These are phyloP conservation scores for Rhyacophila evoluta DNA, from an alignment of 2,888 invertebrate species.

Conservation along the genomic window DNA sequence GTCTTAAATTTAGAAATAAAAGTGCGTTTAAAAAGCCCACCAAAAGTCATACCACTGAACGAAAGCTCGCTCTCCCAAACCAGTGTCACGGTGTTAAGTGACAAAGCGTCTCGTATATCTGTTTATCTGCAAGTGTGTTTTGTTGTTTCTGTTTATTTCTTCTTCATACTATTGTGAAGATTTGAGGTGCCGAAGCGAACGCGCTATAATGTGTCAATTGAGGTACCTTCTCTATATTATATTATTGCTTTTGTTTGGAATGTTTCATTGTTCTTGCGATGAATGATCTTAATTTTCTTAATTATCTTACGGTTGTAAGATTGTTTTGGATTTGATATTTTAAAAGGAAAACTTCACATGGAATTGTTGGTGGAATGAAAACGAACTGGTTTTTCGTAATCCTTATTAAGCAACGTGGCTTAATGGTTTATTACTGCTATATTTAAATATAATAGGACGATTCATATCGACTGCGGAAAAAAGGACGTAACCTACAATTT, in stretches of 20 bases:
- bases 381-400: no score
- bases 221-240: not conserved
- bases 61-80: not conserved
- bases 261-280: not conserved
- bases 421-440: no score
- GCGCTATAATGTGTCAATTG: slow-evolving; percentile 7
- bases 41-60: not conserved
- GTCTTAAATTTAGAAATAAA: no score
- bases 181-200: not conserved
- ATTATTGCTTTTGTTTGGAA: not conserved
- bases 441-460: no score
- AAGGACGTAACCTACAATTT: no score
- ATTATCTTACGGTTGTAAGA: not conserved
- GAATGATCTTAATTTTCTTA: not conserved
- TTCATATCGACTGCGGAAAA: no score
- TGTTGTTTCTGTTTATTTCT: slow-evolving; percentile 10
- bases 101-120: slow-evolving; percentile 15
- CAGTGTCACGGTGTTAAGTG: slow-evolving; percentile 22
- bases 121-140: slow-evolving; percentile 22
- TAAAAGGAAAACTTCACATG: not conserved
- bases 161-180: not conserved
- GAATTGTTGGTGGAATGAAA: no score
- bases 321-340: not conserved
- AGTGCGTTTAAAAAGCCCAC: not conserved
- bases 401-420: no score